Conservation (phyloP, 2,797 vertebrate genomes). For the Gambelia wislizenii region DNA sequence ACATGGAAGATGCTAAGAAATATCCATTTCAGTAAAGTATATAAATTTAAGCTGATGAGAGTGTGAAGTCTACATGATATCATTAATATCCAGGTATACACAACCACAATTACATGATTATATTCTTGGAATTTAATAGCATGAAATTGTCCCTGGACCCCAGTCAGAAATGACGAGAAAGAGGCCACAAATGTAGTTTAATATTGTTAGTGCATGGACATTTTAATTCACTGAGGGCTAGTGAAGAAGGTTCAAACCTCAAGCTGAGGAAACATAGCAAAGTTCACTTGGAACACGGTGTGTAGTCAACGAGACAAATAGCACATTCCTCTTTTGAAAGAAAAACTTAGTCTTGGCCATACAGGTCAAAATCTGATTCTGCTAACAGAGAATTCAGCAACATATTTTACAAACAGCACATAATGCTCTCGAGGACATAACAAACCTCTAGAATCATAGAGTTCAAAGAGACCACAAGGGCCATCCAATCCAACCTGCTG, state of each 20-base stretch:
- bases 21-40: conserved; percentile 21
- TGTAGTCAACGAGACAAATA: too few species aligned
- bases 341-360: neutral
- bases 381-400: neutral
- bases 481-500: too few species aligned
- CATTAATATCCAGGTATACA: neutral
- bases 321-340: neutral
- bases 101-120: neutral
- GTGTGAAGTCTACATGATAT: neutral
- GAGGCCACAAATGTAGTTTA: neutral
- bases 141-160: neutral
- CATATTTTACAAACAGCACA: neutral
- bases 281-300: too few species aligned
- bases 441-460: too few species aligned
- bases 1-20: conserved; percentile 37
- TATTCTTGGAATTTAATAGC: neutral
- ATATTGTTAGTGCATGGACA: neutral
- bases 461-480: too few species aligned
- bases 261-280: neutral
- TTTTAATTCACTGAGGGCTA: neutral
- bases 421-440: neutral
- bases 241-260: neutral
- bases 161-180: neutral
- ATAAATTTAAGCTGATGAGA: neutral
- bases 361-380: neutral